These are phyloP conservation scores for Pycnonotus jocosus DNA, from an alignment of 2,113 vertebrate genomes.

Conservation along the genomic window DNA sequence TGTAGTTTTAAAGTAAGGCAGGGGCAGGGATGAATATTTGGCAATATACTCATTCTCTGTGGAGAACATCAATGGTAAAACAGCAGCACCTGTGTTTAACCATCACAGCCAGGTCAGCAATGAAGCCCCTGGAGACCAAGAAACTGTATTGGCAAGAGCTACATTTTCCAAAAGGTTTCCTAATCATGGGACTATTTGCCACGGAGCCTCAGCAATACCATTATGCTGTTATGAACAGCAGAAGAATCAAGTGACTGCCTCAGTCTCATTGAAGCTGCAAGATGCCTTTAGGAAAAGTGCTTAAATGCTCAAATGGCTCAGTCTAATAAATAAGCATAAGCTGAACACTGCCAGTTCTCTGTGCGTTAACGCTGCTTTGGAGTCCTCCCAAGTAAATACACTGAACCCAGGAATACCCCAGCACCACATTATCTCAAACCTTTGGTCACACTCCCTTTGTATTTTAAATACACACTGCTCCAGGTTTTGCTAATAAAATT, in stretches of 20 bases:
- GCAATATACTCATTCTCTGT: background rate
- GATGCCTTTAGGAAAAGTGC: constrained; percentile 37
- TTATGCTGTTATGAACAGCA: constrained; percentile 52
- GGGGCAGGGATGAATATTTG: background rate
- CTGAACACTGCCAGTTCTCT: background rate
- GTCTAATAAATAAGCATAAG: constrained; percentile 17
- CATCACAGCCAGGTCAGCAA: background rate
- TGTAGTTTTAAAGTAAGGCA: background rate
- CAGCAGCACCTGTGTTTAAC: background rate
- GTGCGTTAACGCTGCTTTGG: constrained; percentile 22
- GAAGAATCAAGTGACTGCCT: background rate
- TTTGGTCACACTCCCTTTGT: constrained; percentile 2
- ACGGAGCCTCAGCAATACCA: background rate
- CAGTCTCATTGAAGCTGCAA: constrained; percentile 36
- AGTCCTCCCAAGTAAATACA: constrained; percentile 12
- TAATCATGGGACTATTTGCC: background rate
- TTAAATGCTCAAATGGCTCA: constrained; percentile 24
- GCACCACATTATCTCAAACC: background rate
- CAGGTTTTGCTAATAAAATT: constrained; percentile 64
- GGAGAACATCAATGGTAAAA: background rate
- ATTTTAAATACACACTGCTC: background rate
- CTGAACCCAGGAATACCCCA: background rate
- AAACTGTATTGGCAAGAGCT: background rate
- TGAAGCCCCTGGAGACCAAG: background rate
- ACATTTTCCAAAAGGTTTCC: background rate